phyloP scores from a whole-genome alignment of 2,113 vertebrate genomes.

The Seriola rivoliana region DNA sequence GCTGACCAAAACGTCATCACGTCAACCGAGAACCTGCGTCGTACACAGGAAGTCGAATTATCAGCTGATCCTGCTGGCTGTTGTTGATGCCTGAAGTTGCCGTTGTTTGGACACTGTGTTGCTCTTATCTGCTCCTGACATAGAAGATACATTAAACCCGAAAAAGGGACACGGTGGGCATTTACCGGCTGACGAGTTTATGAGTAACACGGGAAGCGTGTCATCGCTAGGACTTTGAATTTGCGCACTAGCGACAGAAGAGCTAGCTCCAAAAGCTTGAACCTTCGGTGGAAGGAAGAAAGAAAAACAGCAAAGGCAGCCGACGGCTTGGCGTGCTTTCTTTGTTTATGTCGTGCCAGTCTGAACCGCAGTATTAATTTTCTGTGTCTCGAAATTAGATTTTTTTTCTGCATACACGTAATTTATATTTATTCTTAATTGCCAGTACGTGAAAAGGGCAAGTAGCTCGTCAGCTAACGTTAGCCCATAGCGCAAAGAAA shows the following conservation, averaged over 20 bases:
- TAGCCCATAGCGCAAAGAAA: conserved; percentile 58
- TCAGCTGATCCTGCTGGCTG: conserved; percentile 86
- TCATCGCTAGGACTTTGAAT: conserved; percentile 22
- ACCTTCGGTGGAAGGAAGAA: conserved; percentile 54
- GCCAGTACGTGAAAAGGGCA: neutral
- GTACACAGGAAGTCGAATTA: conserved; percentile 81
- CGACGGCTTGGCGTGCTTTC: conserved; percentile 39
- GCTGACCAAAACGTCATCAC: conserved; percentile 53
- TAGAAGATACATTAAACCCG: conserved; percentile 34
- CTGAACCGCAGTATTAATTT: conserved; percentile 24
- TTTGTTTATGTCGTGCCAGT: conserved; percentile 60
- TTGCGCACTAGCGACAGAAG: conserved; percentile 19
- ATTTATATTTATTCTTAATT: conserved; percentile 52
- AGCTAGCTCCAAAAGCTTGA: conserved; percentile 68
- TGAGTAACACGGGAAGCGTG: conserved; percentile 7
- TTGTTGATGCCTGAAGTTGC: conserved; percentile 84
- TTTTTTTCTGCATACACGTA: neutral
- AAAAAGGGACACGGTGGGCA: conserved; percentile 43
- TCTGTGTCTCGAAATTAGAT: neutral
- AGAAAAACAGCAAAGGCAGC: conserved; percentile 47
- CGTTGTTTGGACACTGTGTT: conserved; percentile 72
- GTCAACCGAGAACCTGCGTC: neutral
- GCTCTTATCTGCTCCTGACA: conserved; percentile 63
- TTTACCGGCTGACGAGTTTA: neutral
- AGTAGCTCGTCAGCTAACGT: conserved; percentile 61